Percentiles rank a stretch among this genome's conserved stretches.
phyloP scores from a whole-genome alignment of 2,113 vertebrate species.

The Aphyosemion australe region DNA sequence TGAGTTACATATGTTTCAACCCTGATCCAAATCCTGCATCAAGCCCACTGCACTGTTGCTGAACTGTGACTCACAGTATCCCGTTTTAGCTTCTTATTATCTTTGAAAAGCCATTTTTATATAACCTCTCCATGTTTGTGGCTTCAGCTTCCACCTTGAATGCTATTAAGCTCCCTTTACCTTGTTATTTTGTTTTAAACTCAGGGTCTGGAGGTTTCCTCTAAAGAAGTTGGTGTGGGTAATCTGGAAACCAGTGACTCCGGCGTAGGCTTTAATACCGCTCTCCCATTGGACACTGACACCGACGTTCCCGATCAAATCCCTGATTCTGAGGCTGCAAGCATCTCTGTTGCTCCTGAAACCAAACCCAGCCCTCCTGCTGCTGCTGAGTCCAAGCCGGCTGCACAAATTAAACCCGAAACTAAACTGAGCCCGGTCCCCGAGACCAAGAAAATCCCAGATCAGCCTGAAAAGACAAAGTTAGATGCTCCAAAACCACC shows the following conservation, averaged over 20 bases:
- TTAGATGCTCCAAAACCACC: slow-evolving; percentile 48
- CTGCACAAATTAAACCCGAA: slow-evolving; percentile 59
- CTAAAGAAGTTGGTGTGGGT: slow-evolving; percentile 76
- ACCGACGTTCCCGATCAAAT: slow-evolving; percentile 72
- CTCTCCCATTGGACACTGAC: slow-evolving; percentile 81
- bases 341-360: slow-evolving; percentile 64
- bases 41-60: slow-evolving; percentile 24
- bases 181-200: slow-evolving; percentile 33
- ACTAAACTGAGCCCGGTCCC: slow-evolving; percentile 55
- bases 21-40: slow-evolving; percentile 22
- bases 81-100: slow-evolving; percentile 30
- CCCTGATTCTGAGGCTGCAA: slow-evolving; percentile 69
- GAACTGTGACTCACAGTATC: slow-evolving; percentile 27
- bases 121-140: neutral
- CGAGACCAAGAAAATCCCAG: slow-evolving; percentile 54
- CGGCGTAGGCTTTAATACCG: slow-evolving; percentile 81
- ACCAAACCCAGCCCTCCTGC: slow-evolving; percentile 53
- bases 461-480: slow-evolving; percentile 47
- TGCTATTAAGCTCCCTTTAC: neutral
- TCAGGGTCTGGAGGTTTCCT: slow-evolving; percentile 82
- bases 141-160: too few species aligned
- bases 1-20: slow-evolving; percentile 33
- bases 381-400: slow-evolving; percentile 49
- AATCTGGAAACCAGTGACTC: slow-evolving; percentile 83
- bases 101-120: slow-evolving; percentile 21